Base-by-base conservation (phyloP, 2,888 invertebrate species). In the Agelastica alni region DNA sequence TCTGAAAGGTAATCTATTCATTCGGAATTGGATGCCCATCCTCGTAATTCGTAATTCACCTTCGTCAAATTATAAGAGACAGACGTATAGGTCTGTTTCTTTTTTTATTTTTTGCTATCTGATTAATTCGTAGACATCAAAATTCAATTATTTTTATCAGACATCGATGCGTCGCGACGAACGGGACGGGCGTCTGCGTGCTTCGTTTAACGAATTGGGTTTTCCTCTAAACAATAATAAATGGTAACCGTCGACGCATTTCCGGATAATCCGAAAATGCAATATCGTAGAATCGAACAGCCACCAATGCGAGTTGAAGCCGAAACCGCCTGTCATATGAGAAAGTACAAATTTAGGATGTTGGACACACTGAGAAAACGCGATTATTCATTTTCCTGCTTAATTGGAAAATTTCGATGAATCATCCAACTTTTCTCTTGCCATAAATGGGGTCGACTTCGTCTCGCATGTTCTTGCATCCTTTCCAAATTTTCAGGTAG, bases 191-290 rank as follows among this genome's bases (percentile, higher is more conserved):
- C 49, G 31, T 22, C 41, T 12, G 18, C 41, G 49, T 49, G 49
- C 48, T 37, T 60, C 62, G 64, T 61, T 59, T 65, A 65, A 67
- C 68, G 69, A 69, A 70, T 68, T 70, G 70, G 67, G 66, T 69
- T 69, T 70, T 66, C 67, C 62, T 56, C 66, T 65, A 62, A 65
- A 68, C 68, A 69, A 69, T 67, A 69, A 70, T 69, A 69, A 69
- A 69, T 70, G 63, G 67, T 53, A 65, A 65, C 57, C 62, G 62
- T 58, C 60, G 60, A 59, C 61, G 53, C 51, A 44, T 57, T 54
- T 53, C 49, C 56, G 62, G 57, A 65, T 61, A 59, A 63, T 63
- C 63, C 62, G 48, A 48, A 60, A 60, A 60, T 60, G 60, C 58
- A 62, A 62, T 63, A 62, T 62, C 57, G 56, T 54, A 45, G 51